Conservation (phyloP, 2,888 invertebrate species). For the Eucera pruinosa region DNA sequence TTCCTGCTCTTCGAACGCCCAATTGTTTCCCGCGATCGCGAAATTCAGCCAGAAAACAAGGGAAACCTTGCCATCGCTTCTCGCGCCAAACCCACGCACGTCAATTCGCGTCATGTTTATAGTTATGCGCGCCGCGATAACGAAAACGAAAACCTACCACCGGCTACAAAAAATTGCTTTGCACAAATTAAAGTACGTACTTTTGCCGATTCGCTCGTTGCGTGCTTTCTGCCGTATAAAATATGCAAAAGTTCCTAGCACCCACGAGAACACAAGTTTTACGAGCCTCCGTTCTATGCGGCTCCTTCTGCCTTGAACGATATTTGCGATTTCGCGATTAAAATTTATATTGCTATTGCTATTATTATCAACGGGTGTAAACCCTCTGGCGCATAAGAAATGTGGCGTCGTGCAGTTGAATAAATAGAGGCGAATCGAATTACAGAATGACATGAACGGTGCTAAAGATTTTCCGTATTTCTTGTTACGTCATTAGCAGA, state of each 20-base stretch:
- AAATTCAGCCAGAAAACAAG: slow-evolving; percentile 33
- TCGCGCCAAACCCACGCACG: too few relatives aligned
- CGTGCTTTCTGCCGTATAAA: not conserved
- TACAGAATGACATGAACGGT: too few relatives aligned
- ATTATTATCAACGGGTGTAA: too few relatives aligned
- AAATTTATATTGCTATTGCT: not conserved
- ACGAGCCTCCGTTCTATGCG: too few relatives aligned
- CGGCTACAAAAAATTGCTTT: too few relatives aligned
- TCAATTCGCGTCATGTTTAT: slow-evolving; percentile 17
- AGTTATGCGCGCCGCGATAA: slow-evolving; percentile 29
- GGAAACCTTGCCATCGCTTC: too few relatives aligned
- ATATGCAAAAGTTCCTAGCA: not conserved
- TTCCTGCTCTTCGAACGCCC: slow-evolving; percentile 18
- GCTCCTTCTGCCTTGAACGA: not conserved
- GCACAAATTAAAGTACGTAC: not conserved
- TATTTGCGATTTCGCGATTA: not conserved
- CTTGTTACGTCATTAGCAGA: too few relatives aligned
- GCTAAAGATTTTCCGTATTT: too few relatives aligned
- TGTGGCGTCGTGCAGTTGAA: too few relatives aligned
- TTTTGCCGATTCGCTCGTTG: not conserved
- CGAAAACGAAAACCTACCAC: slow-evolving; percentile 23
- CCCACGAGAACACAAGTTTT: too few relatives aligned
- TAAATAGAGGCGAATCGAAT: too few relatives aligned
- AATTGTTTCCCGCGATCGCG: slow-evolving; percentile 45
- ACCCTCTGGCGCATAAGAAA: too few relatives aligned